phyloP scores from a whole-genome alignment of 1,140 invertebrate species.

The Leptinotarsa defecta region DNA sequence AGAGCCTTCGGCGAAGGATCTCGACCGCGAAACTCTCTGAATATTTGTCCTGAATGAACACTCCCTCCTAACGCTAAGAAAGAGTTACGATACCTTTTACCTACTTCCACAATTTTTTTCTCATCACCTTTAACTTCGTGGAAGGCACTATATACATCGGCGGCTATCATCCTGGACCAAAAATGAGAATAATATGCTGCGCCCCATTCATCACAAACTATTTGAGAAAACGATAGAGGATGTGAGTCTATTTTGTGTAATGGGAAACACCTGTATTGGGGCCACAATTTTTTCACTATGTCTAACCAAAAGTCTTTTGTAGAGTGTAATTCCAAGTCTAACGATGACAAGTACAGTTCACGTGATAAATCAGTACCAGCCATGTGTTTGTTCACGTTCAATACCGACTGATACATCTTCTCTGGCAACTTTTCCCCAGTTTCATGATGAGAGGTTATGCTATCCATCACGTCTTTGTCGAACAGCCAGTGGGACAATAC shows the following conservation, averaged over 20 bases:
- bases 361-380: conserved; percentile 77
- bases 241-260: conserved; percentile 77
- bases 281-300: conserved; percentile 77
- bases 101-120: conserved; percentile 61
- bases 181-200: conserved; percentile 77
- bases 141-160: conserved; percentile 86
- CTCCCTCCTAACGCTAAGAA: conserved; percentile 84
- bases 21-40: conserved; percentile 86
- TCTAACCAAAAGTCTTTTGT: conserved; percentile 79
- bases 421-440: conserved; percentile 73
- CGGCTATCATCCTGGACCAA: conserved; percentile 87
- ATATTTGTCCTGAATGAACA: conserved; percentile 79
- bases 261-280: conserved; percentile 73
- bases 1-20: conserved; percentile 86
- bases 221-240: conserved; percentile 77
- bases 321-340: conserved; percentile 86
- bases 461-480: conserved; percentile 69
- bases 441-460: conserved; percentile 74
- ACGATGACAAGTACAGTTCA: conserved; percentile 79
- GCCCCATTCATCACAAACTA: conserved; percentile 72
- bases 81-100: conserved; percentile 79
- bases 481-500: conserved; percentile 84
- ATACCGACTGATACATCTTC: conserved; percentile 67
- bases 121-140: conserved; percentile 66
- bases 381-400: conserved; percentile 72